Evolutionary conservation across 2,888 invertebrate genomes (phyloP).

Genomic region (Ethmia dodecea): DNA sequence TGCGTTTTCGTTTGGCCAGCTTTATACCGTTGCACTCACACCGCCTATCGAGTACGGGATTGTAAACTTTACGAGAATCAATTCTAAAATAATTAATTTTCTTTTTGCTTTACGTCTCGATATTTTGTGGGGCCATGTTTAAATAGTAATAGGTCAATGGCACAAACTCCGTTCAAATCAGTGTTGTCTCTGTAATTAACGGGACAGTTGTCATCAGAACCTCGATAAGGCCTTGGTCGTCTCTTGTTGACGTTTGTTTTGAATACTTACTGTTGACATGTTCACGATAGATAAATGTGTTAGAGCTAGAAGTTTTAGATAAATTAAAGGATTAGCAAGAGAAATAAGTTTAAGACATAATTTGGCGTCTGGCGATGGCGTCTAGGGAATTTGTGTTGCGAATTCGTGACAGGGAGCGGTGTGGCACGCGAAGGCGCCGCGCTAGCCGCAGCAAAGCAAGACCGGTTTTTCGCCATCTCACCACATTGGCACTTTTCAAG

Average conservation of each 20-base stretch:
- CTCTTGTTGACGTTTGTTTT: neutral
- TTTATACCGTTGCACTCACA: neutral
- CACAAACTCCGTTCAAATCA: constrained; percentile 6
- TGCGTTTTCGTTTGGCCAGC: neutral
- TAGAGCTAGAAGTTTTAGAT: too few relatives aligned
- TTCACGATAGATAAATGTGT: too few relatives aligned
- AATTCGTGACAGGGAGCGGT: too few relatives aligned
- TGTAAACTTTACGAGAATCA: neutral
- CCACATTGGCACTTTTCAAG: neutral
- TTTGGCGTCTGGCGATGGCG: neutral
- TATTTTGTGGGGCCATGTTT: too few relatives aligned
- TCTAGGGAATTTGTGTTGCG: neutral
- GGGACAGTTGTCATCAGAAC: constrained; percentile 5
- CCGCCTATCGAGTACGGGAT: neutral
- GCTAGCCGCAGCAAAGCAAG: neutral
- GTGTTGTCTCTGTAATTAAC: constrained; percentile 10
- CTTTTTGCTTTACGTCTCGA: neutral
- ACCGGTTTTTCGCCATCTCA: constrained; percentile 3
- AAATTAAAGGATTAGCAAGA: too few relatives aligned
- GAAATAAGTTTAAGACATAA: too few relatives aligned
- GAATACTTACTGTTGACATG: too few relatives aligned
- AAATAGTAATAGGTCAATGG: constrained; percentile 14
- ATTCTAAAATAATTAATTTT: neutral
- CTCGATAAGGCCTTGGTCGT: neutral
- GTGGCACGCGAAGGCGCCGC: too few relatives aligned